Conservation (phyloP, 2,113 vertebrate genomes). For the Nibea albiflora region DNA sequence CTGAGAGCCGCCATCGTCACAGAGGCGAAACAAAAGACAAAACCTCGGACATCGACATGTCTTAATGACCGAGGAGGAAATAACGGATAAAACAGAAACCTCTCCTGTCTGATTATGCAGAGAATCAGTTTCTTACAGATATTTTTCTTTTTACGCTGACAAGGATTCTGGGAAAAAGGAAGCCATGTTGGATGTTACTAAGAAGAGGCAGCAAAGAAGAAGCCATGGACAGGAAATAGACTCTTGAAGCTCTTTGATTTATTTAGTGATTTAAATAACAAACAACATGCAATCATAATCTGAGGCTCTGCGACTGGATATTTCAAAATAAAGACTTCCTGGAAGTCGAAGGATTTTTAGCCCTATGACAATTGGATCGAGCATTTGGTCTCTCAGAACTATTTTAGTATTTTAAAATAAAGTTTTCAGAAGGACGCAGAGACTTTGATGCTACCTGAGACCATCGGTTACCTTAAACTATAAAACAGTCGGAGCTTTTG, state of each 20-base stretch:
- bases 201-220: not conserved
- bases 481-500: slow-evolving; percentile 28
- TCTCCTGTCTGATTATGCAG: slow-evolving; percentile 51
- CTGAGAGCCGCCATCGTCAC: not conserved
- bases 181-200: not conserved
- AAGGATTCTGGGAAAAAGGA: slow-evolving; percentile 34
- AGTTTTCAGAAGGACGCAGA: slow-evolving; percentile 24
- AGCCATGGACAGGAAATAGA: slow-evolving; percentile 21
- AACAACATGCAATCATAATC: not conserved
- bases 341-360: not conserved
- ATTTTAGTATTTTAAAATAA: slow-evolving; percentile 64
- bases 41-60: not conserved
- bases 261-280: slow-evolving; percentile 21
- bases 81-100: not conserved
- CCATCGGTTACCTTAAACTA: slow-evolving; percentile 30
- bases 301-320: not conserved
- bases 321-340: slow-evolving; percentile 57
- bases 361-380: slow-evolving; percentile 14
- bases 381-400: slow-evolving; percentile 43
- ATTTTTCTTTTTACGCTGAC: not conserved
- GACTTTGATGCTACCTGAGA: slow-evolving; percentile 29
- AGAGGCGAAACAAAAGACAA: not conserved
- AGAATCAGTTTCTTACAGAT: slow-evolving; percentile 32
- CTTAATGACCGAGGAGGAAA: not conserved
- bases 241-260: slow-evolving; percentile 16